phyloP scores from a whole-genome alignment of 2,888 invertebrate species.

The Drosophila fulvimacula region DNA sequence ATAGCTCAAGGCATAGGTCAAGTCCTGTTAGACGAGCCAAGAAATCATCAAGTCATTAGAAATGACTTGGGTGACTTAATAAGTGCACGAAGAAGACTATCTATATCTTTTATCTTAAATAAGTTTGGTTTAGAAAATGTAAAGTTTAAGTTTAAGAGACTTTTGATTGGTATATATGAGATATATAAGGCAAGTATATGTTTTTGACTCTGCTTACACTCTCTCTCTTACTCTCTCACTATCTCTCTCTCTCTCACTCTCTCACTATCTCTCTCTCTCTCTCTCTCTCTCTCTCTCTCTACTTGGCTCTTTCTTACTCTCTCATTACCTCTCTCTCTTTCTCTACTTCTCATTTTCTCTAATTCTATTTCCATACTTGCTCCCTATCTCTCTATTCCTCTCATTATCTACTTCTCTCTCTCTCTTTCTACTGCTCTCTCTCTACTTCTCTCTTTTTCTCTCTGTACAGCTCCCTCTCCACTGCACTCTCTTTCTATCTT shows the following conservation, averaged over 20 bases:
- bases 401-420: not conserved
- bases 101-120: not conserved
- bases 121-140: not conserved
- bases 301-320: not conserved
- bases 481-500: not conserved
- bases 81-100: not conserved
- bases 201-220: not conserved
- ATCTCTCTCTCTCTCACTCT: not conserved
- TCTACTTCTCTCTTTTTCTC: not conserved
- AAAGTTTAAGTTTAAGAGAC: not conserved
- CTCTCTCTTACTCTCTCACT: not conserved
- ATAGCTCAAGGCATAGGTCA: constrained; percentile 39
- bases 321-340: not conserved
- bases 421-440: not conserved
- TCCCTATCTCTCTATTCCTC: not conserved
- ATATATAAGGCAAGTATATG: too few relatives aligned
- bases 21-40: constrained; percentile 15
- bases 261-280: not conserved
- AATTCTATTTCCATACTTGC: too few relatives aligned
- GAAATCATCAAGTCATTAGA: constrained; percentile 17
- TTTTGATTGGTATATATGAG: not conserved
- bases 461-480: too few relatives aligned
- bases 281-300: not conserved
- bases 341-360: not conserved
- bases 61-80: constrained; percentile 2